Conservation (phyloP, 2,888 invertebrate genomes). For the Sphinx pinastri region DNA sequence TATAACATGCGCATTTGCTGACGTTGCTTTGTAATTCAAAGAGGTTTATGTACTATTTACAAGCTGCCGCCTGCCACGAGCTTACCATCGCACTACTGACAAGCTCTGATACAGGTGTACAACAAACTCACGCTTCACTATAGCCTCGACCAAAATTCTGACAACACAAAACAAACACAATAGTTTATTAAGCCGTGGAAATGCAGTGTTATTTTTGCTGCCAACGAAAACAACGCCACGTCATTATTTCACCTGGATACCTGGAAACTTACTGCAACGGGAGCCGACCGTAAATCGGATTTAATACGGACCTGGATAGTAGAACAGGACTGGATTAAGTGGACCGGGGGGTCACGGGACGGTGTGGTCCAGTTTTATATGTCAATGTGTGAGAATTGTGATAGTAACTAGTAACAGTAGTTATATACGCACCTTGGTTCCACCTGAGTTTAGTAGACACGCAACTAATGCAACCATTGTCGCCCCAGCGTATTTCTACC, state of each 20-base stretch:
- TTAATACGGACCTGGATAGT: slow-evolving; percentile 27
- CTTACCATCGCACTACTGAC: too few relatives aligned
- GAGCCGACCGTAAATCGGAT: slow-evolving; percentile 34
- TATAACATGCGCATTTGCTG: too few relatives aligned
- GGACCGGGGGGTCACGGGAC: slow-evolving; percentile 1
- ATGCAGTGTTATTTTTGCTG: slow-evolving; percentile 11
- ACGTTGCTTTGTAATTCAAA: too few relatives aligned
- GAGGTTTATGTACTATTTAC: too few relatives aligned
- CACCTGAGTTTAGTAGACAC: too few relatives aligned
- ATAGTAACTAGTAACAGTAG: too few relatives aligned
- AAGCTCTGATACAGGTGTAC: too few relatives aligned
- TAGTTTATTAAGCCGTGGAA: slow-evolving; percentile 1
- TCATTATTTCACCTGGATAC: slow-evolving; percentile 24
- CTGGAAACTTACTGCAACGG: slow-evolving; percentile 28
- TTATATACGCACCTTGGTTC: too few relatives aligned
- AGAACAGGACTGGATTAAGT: slow-evolving; percentile 34
- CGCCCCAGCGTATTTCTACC: too few relatives aligned
- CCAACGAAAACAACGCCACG: slow-evolving; percentile 5
- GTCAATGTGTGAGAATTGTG: not conserved
- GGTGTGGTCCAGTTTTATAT: not conserved
- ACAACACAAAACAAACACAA: not conserved
- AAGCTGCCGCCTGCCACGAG: too few relatives aligned
- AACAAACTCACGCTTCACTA: too few relatives aligned
- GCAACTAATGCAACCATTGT: too few relatives aligned
- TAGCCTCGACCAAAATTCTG: not conserved